Evolutionary conservation across 2,113 vertebrate species (phyloP).

Genomic region (Rutilus rutilus): DNA sequence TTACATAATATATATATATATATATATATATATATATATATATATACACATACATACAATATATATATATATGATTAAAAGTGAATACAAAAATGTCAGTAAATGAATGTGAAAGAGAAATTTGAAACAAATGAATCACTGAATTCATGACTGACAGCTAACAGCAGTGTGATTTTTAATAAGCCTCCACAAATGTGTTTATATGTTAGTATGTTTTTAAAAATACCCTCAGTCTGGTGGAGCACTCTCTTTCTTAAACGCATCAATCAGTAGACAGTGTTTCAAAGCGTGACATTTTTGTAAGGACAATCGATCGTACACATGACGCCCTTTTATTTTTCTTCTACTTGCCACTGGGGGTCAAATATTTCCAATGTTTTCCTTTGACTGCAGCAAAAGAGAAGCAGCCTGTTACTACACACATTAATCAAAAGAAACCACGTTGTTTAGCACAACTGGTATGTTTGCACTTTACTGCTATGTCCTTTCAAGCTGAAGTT

Average conservation of each 20-base stretch:
- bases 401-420: slow-evolving; percentile 2
- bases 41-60: too few species aligned
- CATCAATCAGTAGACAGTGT: slow-evolving; percentile 29
- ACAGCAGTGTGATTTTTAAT: not conserved
- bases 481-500: not conserved
- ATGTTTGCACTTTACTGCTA: not conserved
- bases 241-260: slow-evolving; percentile 1
- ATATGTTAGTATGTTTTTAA: not conserved
- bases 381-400: slow-evolving; percentile 11
- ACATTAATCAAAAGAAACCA: not conserved
- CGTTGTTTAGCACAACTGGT: not conserved
- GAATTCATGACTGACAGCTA: not conserved
- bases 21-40: too few species aligned
- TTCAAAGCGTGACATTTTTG: slow-evolving; percentile 40
- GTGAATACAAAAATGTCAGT: not conserved
- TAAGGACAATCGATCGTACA: slow-evolving; percentile 35
- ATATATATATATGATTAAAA: too few species aligned
- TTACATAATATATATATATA: too few species aligned
- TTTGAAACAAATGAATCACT: too few species aligned
- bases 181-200: not conserved
- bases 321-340: not conserved
- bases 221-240: not conserved
- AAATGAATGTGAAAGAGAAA: not conserved
- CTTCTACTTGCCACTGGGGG: not conserved
- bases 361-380: slow-evolving; percentile 30